Evolutionary conservation across 2,888 invertebrate genomes (phyloP), one percentile per base, ranked within the genome.

Genomic region (Synergus gifuensis): DNA sequence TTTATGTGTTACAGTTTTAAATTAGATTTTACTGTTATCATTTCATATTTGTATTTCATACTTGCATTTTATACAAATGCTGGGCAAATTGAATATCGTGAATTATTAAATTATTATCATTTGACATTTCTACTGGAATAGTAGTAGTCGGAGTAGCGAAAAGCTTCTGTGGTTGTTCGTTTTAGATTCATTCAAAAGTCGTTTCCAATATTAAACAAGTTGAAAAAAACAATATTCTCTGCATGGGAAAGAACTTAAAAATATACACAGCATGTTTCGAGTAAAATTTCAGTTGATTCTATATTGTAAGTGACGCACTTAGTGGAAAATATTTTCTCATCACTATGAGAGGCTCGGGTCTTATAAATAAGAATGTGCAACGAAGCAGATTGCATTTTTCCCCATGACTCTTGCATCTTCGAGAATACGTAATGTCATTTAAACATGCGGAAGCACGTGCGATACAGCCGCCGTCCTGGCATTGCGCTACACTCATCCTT

Each of bases 381-480:
- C 16, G 49, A n/a, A 49, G 69, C 46, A 49, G 54, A 46, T 63
- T 77, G 62, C 67, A 69, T 79, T 79, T 67, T 79, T 77, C 69
- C 63, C 69, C 69, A 67, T 69, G 42, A 36, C 79, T 44, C 69
- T 69, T 66, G 69, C 42, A 64, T 76, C 63, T n/a, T 58, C 67
- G 42, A 60, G 76, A 79, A 58, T 79, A 67, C 67, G 54, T 42
- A 49, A 76, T 76, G 76, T 66, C 77, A 69, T 79, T 77, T 79
- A 79, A 79, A 77, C 62, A 79, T 79, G 79, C 79, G 79, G 69
- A 79, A 79, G 79, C 79, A 79, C 77, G 79, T 46, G 79, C 79
- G 69, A 79, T 77, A 79, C 60, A 77, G 60, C 77, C 69, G 69
- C 49, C 46, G 66, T 69, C 69, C 73, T 62, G 67, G 62, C 69